phyloP scores from a whole-genome alignment of 2,888 invertebrate species.

The Piscicola geometra region DNA sequence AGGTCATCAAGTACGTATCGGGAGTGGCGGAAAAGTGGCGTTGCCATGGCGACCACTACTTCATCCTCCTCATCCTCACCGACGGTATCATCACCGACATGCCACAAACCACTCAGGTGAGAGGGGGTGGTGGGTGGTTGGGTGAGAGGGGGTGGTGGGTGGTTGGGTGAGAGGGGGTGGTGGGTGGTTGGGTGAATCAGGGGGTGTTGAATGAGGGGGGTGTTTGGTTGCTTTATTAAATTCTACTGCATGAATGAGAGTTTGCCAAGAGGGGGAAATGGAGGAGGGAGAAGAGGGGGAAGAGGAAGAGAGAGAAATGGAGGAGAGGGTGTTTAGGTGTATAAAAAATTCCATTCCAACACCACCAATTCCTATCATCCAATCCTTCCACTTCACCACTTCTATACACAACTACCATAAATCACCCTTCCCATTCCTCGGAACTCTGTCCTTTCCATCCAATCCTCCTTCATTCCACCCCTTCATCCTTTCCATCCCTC shows the following conservation, averaged over 20 bases:
- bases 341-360: too few relatives aligned
- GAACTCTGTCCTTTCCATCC: not conserved
- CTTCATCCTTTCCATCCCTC: slow-evolving; percentile 1
- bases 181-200: too few relatives aligned
- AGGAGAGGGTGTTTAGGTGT: too few relatives aligned
- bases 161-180: too few relatives aligned
- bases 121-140: too few relatives aligned
- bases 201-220: too few relatives aligned
- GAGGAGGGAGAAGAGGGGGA: too few relatives aligned
- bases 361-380: not conserved
- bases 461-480: not conserved
- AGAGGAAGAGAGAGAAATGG: too few relatives aligned
- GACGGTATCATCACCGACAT: slow-evolving; percentile 65
- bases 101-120: slow-evolving; percentile 41
- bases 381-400: not conserved
- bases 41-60: slow-evolving; percentile 59
- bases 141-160: too few relatives aligned
- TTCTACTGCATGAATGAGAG: too few relatives aligned
- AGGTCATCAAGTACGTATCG: slow-evolving; percentile 53
- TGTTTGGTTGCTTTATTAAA: too few relatives aligned
- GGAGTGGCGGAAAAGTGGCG: slow-evolving; percentile 44
- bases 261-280: too few relatives aligned
- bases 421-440: not conserved
- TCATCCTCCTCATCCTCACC: slow-evolving; percentile 63
- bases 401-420: not conserved